Evolutionary conservation across 2,113 vertebrate species (phyloP).

Genomic region (Gallinago undulata): DNA sequence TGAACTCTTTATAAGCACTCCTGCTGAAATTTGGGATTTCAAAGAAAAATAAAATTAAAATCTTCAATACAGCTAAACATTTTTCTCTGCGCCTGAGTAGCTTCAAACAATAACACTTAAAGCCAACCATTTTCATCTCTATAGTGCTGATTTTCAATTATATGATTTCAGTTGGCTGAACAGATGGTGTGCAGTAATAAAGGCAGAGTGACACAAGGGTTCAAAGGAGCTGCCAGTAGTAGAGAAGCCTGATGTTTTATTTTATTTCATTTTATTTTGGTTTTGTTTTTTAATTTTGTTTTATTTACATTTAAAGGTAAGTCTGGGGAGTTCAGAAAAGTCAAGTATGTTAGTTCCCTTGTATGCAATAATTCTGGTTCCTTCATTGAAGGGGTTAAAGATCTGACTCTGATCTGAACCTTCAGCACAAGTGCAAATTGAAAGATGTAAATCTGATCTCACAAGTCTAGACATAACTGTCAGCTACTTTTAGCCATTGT

Average conservation of each 20-base stretch:
- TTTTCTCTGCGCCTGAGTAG: neutral
- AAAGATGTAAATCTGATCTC: slow-evolving; percentile 25
- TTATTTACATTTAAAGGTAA: neutral
- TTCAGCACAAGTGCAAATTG: neutral
- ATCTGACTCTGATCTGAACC: neutral
- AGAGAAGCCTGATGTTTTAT: neutral
- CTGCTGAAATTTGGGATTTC: neutral
- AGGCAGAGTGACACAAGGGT: neutral
- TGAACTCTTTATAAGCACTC: neutral
- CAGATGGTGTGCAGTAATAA: neutral
- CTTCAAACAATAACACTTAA: neutral
- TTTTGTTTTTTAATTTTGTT: neutral
- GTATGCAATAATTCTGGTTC: neutral
- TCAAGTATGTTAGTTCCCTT: neutral
- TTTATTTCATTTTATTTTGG: neutral
- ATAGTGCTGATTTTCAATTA: neutral
- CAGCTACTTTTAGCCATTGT: neutral
- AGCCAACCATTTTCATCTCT: neutral
- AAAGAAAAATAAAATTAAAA: neutral
- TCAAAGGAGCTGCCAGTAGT: neutral
- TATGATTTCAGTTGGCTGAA: neutral
- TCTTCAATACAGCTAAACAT: neutral
- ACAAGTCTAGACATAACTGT: neutral
- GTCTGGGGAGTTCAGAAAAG: neutral
- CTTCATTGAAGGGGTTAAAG: neutral